These are phyloP conservation scores for Panthera leo DNA, from an alignment of 2,113 vertebrate genomes.

Conservation along the genomic window DNA sequence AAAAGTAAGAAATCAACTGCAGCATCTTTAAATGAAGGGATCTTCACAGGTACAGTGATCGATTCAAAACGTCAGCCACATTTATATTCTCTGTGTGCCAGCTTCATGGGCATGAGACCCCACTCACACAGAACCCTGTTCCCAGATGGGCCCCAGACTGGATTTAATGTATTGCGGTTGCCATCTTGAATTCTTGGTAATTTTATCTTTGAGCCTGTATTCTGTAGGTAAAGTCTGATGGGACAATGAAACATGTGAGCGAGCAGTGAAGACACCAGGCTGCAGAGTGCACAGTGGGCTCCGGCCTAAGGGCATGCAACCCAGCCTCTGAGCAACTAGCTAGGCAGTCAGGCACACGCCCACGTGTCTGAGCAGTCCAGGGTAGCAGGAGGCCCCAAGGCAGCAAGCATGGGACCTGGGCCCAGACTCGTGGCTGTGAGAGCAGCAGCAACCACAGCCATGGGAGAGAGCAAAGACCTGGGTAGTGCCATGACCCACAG, in stretches of 20 bases:
- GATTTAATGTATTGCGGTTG: neutral
- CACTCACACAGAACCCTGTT: neutral
- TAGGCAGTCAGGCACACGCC: neutral
- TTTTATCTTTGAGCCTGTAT: neutral
- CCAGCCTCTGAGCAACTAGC: neutral
- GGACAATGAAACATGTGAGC: neutral
- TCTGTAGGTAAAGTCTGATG: neutral
- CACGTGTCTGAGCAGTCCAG: neutral
- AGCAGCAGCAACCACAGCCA: neutral
- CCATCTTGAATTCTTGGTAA: neutral
- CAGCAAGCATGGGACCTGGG: neutral
- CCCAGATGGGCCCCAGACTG: neutral
- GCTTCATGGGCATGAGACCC: neutral
- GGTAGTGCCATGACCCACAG: neutral
- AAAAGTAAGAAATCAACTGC: neutral
- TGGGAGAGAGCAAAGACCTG: neutral
- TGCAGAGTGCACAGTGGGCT: neutral
- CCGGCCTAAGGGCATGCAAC: neutral
- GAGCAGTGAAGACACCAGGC: neutral
- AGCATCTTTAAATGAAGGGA: neutral
- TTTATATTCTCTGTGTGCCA: too few relatives aligned
- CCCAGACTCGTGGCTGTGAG: neutral
- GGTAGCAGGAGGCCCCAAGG: neutral
- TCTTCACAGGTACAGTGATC: neutral
- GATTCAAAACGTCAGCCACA: fast-evolving